Percentiles rank a stretch among this genome's conserved stretches.
phyloP scores from a whole-genome alignment of 2,113 vertebrate species.

The Carlito syrichta region DNA sequence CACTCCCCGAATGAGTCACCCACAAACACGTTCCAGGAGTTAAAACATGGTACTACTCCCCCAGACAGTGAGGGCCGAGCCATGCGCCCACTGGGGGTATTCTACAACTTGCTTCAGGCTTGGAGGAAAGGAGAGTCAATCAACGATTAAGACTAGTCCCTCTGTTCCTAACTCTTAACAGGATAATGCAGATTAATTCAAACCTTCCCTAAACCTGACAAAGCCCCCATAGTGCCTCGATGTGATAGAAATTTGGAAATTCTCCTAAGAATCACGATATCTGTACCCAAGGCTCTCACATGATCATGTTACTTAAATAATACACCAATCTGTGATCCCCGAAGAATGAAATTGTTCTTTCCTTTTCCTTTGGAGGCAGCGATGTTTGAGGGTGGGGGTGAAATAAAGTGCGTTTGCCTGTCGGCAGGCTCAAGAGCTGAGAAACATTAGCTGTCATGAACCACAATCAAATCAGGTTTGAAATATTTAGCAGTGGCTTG shows the following conservation, averaged over 20 bases:
- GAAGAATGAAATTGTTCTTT: slow-evolving; percentile 66
- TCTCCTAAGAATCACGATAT: slow-evolving; percentile 57
- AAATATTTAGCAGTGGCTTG: slow-evolving; percentile 99
- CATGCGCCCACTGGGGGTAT: slow-evolving; percentile 41
- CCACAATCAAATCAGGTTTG: slow-evolving; percentile 97
- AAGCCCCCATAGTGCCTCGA: slow-evolving; percentile 8
- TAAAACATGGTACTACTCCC: slow-evolving; percentile 48
- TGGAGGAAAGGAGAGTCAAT: slow-evolving; percentile 63
- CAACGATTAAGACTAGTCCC: slow-evolving; percentile 12
- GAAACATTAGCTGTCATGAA: slow-evolving; percentile 92
- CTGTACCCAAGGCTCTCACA: slow-evolving; percentile 49
- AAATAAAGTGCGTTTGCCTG: slow-evolving; percentile 72
- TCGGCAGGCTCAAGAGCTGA: slow-evolving; percentile 83
- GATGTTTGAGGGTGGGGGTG: slow-evolving; percentile 57
- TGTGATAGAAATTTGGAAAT: slow-evolving; percentile 62
- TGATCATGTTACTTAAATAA: slow-evolving; percentile 67
- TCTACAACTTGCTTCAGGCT: slow-evolving; percentile 46
- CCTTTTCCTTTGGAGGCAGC: slow-evolving; percentile 63
- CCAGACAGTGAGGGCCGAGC: neutral
- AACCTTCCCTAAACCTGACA: slow-evolving; percentile 40
- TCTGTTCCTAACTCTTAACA: neutral
- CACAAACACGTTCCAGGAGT: slow-evolving; percentile 49
- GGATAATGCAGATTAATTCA: neutral
- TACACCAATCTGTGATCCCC: slow-evolving; percentile 35
- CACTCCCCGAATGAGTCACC: neutral